Conservation (phyloP, 2,797 vertebrate genomes). For the Neosilurus hyrtlii region DNA sequence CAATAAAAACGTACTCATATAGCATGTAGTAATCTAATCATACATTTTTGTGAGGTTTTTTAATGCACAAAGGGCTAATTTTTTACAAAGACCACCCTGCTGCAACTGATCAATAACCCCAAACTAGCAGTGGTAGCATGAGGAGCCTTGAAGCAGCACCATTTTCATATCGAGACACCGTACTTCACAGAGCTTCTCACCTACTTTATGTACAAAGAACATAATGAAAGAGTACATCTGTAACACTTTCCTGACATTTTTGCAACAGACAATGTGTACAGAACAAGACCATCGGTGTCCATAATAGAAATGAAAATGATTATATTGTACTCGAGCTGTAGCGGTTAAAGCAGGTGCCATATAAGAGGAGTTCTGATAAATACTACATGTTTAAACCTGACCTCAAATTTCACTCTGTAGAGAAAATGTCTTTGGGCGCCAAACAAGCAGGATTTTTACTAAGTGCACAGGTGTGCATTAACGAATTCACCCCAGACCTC, state of each 20-base stretch:
- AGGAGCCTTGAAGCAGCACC: neutral
- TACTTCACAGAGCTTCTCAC: neutral
- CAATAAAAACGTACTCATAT: neutral
- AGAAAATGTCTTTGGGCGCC: conserved; percentile 22
- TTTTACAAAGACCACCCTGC: conserved; percentile 1
- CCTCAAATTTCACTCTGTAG: conserved; percentile 20
- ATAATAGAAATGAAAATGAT: conserved; percentile 18
- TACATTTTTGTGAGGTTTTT: neutral
- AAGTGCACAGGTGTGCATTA: conserved; percentile 33
- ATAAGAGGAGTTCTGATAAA: conserved; percentile 26
- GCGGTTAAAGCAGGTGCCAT: conserved; percentile 32
- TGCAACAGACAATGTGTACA: conserved; percentile 9
- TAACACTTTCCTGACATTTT: conserved; percentile 14
- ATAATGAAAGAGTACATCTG: neutral
- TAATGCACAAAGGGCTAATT: neutral
- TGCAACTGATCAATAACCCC: neutral
- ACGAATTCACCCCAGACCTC: conserved; percentile 6
- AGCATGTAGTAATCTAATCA: neutral
- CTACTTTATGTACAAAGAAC: conserved; percentile 20
- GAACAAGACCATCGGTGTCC: conserved; percentile 2
- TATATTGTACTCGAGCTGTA: neutral
- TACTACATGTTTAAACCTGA: conserved; percentile 42
- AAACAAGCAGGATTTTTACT: neutral
- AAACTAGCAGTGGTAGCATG: neutral
- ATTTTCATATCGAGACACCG: neutral